Conservation (phyloP, 2,888 invertebrate genomes). For the Drosophila lutescens region DNA sequence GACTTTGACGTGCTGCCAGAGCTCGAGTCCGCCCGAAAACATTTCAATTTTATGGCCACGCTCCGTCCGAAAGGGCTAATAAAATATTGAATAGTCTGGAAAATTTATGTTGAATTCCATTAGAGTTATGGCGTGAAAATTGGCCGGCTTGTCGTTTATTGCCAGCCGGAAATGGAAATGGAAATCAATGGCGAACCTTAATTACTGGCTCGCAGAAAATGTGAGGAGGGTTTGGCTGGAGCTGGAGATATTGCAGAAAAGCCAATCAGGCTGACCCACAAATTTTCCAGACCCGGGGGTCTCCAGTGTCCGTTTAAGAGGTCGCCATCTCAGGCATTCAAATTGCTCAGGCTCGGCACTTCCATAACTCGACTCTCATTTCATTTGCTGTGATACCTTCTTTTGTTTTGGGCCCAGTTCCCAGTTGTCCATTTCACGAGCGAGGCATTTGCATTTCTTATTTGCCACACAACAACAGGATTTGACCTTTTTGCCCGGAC, state of each 20-base stretch:
- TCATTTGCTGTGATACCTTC: constrained; percentile 29
- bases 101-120: constrained; percentile 79
- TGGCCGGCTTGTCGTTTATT: constrained; percentile 29
- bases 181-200: constrained; percentile 55
- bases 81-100: constrained; percentile 70
- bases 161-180: constrained; percentile 41
- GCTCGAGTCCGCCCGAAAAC: constrained; percentile 46
- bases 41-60: constrained; percentile 73
- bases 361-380: constrained; percentile 53
- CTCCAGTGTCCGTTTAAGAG: constrained; percentile 65
- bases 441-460: constrained; percentile 71
- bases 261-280: constrained; percentile 40
- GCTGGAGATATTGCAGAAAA: neutral
- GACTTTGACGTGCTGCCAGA: constrained; percentile 60
- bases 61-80: constrained; percentile 53
- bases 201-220: constrained; percentile 20
- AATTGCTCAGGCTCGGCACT: constrained; percentile 57
- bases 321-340: constrained; percentile 56
- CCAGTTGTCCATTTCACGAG: constrained; percentile 73
- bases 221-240: neutral
- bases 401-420: constrained; percentile 41
- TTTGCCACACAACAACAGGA: constrained; percentile 41
- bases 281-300: constrained; percentile 28
- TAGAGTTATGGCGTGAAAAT: constrained; percentile 78
- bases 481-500: constrained; percentile 46